Evolutionary conservation across 2,113 vertebrate species (phyloP).

Genomic region (Brachyhypopomus gauderio): DNA sequence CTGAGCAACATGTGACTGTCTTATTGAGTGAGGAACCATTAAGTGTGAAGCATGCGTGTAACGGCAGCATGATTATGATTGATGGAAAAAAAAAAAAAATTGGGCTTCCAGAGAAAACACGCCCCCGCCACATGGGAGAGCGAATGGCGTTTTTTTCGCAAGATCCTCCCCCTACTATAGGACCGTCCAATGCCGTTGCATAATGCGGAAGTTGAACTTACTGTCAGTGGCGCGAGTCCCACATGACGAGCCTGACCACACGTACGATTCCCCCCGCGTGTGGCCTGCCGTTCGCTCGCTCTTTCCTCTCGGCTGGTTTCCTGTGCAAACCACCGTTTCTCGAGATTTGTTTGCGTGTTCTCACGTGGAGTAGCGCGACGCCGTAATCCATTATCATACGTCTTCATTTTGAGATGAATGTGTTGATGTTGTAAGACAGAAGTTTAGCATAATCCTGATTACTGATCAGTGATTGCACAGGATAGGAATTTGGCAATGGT

Average conservation of each 20-base stretch:
- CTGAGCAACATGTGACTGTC: background rate
- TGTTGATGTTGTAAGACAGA: background rate
- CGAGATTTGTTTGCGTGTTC: background rate
- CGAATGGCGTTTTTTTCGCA: slow-evolving; percentile 18
- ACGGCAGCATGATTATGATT: slow-evolving; percentile 3
- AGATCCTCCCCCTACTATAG: background rate
- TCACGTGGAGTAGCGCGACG: background rate
- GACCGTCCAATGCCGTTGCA: too few species aligned
- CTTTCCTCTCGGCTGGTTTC: background rate
- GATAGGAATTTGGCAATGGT: background rate
- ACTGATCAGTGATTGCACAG: background rate
- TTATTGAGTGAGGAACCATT: background rate
- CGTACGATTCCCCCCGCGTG: too few species aligned
- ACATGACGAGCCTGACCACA: too few species aligned
- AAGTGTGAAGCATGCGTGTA: background rate
- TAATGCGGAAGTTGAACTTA: too few species aligned
- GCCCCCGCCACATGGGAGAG: background rate
- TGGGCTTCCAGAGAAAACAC: slow-evolving; percentile 3
- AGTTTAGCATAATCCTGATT: background rate
- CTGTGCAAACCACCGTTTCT: background rate
- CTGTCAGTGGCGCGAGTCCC: too few species aligned
- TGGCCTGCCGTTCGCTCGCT: background rate
- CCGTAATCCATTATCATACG: background rate
- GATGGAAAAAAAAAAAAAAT: background rate
- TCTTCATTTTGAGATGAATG: background rate